phyloP scores from a whole-genome alignment of 2,797 vertebrate species.

The Cercopithecus neglectus region DNA sequence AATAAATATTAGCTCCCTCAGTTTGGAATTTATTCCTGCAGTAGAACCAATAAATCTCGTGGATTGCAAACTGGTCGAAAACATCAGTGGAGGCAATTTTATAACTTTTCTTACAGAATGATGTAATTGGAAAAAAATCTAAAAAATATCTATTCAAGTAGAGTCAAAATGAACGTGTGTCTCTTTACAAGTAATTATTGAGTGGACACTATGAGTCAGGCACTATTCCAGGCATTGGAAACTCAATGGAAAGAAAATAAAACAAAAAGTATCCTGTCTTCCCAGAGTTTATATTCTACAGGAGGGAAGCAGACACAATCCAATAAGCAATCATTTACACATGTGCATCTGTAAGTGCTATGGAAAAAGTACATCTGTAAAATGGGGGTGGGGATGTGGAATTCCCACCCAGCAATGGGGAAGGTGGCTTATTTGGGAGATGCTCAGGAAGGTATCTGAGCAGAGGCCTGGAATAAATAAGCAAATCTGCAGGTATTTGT shows the following conservation, averaged over 20 bases:
- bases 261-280: not conserved
- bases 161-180: not conserved
- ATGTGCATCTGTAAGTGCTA: not conserved
- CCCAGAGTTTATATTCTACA: not conserved
- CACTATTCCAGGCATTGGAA: not conserved
- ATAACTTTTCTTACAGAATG: not conserved
- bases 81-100: not conserved
- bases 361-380: not conserved
- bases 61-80: not conserved
- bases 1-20: not conserved
- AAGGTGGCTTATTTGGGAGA: rapidly evolving
- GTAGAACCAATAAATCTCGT: rapidly evolving
- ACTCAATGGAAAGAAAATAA: not conserved
- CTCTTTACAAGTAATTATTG: not conserved
- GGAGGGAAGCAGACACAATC: not conserved
- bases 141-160: not conserved
- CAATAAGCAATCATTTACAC: not conserved
- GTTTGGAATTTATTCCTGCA: not conserved
- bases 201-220: not conserved
- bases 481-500: not conserved
- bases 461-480: not conserved
- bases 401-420: not conserved
- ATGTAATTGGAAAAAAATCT: not conserved
- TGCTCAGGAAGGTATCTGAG: not conserved
- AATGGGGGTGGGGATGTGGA: not conserved